Evolutionary conservation across 1,140 invertebrate genomes (phyloP).

Genomic region (Nasonia giraulti): DNA sequence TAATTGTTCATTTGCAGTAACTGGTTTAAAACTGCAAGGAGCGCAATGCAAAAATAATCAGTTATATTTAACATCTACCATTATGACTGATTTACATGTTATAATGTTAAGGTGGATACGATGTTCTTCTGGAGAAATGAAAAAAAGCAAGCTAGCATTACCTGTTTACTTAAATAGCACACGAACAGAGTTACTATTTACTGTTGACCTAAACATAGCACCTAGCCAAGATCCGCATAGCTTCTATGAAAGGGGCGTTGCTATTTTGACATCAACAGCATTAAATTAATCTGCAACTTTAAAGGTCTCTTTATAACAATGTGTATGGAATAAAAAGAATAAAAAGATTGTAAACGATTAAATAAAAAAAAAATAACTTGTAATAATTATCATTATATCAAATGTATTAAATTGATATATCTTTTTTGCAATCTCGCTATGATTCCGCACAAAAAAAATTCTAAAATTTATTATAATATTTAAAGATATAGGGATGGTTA

Average conservation of each 20-base stretch:
- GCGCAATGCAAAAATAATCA: constrained; percentile 94
- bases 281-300: constrained; percentile 80
- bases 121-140: constrained; percentile 76
- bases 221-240: constrained; percentile 90
- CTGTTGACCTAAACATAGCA: constrained; percentile 93
- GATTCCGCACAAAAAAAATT: too few species aligned
- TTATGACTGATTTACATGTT: constrained; percentile 93
- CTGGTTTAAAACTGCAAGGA: constrained; percentile 94
- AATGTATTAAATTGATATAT: too few species aligned
- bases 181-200: constrained; percentile 94
- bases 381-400: too few species aligned
- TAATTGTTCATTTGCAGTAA: constrained; percentile 88
- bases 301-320: too few species aligned
- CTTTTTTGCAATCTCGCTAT: too few species aligned
- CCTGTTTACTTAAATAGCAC: constrained; percentile 98
- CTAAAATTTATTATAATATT: too few species aligned
- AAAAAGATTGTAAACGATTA: too few species aligned
- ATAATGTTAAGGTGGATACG: constrained; percentile 92
- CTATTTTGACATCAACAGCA: constrained; percentile 92
- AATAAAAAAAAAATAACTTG: too few species aligned
- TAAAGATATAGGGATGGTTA: too few species aligned
- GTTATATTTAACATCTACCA: constrained; percentile 92
- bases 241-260: constrained; percentile 98
- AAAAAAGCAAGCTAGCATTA: constrained; percentile 85
- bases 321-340: too few species aligned